Percentiles rank a stretch among this genome's conserved stretches.
These are phyloP conservation scores for Cygnus olor DNA, from an alignment of 2,797 vertebrate species.

Conservation along the genomic window DNA sequence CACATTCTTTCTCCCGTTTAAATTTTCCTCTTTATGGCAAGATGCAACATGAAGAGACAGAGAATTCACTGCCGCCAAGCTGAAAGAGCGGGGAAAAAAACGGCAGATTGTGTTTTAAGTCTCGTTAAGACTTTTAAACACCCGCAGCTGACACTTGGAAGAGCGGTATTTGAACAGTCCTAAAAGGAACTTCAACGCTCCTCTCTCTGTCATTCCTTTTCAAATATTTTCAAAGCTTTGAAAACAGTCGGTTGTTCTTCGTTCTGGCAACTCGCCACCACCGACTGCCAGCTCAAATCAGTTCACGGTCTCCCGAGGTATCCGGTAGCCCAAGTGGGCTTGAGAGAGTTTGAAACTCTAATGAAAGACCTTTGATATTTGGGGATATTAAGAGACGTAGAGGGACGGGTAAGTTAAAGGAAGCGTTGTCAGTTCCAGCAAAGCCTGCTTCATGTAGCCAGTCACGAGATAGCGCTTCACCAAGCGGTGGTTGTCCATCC, in stretches of 20 bases:
- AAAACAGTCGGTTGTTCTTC: conserved; percentile 56
- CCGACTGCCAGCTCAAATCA: conserved; percentile 48
- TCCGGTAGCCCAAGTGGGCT: conserved; percentile 26
- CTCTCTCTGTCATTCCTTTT: conserved; percentile 57
- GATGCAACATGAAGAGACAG: conserved; percentile 57
- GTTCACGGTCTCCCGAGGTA: conserved; percentile 41
- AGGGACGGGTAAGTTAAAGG: conserved; percentile 57
- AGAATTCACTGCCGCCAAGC: conserved; percentile 30
- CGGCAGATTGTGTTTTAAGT: conserved; percentile 53
- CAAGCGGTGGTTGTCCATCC: conserved; percentile 55
- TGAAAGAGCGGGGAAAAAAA: background rate
- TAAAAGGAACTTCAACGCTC: conserved; percentile 57
- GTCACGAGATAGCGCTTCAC: conserved; percentile 41
- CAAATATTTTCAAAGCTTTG: conserved; percentile 72
- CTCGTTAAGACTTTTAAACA: conserved; percentile 41
- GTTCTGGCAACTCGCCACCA: conserved; percentile 44
- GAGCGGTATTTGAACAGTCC: conserved; percentile 25
- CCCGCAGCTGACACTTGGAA: conserved; percentile 48
- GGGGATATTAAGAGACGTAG: conserved; percentile 26
- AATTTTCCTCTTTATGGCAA: conserved; percentile 38
- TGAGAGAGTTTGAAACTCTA: conserved; percentile 43
- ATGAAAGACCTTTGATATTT: conserved; percentile 65
- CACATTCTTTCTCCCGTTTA: conserved; percentile 42
- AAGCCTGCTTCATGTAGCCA: conserved; percentile 49
- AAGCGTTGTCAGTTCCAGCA: conserved; percentile 57